Base-by-base conservation (phyloP, 2,797 vertebrate genomes). In the Pogoniulus pusillus region DNA sequence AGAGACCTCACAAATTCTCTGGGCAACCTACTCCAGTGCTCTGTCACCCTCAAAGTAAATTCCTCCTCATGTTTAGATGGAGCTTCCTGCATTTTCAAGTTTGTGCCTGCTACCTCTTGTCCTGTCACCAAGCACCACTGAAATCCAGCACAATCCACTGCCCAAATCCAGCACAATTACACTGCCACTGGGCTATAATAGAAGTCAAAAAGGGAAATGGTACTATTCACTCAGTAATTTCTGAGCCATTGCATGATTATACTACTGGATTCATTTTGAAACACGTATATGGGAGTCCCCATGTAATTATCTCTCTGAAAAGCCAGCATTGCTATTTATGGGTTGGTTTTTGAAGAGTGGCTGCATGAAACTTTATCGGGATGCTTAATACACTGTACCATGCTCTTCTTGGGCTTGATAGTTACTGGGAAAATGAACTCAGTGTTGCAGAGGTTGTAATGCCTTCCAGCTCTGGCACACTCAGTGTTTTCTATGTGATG, bases 281-380 rank as follows among this genome's bases (percentile, higher is more conserved):
- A 60, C 57, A 51, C 77, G 8, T 81, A 45, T 37, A 57, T 60
- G 82, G 85, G 75, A 92, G 49, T 30, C 70, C 35, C 6, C 16
- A 9, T 54, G 23, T 66, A 83, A 91, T 93, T 83, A 79, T 75
- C 68, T 70, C 49, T 58, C 73, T 93, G 47, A 95, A 89, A 94
- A 87, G 51, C 57, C 20, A 78, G 18, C n/a, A 17, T 20, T 93
- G 60, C 66, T 71, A 41, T 83, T 92, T 81, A 68, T 82, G 60
- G 26, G 7, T 66, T 70, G 39, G 4, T 59, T 87, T 89, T 30
- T 83, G 37, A 83, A 85, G 71, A 60, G 9, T 4, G 4, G 29
- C 49, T 83, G 57, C 39, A 22, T 34, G 57, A 78, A 93, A 49
- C 39, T 84, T 81, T 34, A 63, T 91, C 59, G 69, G 29, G 43